Conservation (phyloP, 1,140 invertebrate genomes). For the Calliopsis andreniformis region DNA sequence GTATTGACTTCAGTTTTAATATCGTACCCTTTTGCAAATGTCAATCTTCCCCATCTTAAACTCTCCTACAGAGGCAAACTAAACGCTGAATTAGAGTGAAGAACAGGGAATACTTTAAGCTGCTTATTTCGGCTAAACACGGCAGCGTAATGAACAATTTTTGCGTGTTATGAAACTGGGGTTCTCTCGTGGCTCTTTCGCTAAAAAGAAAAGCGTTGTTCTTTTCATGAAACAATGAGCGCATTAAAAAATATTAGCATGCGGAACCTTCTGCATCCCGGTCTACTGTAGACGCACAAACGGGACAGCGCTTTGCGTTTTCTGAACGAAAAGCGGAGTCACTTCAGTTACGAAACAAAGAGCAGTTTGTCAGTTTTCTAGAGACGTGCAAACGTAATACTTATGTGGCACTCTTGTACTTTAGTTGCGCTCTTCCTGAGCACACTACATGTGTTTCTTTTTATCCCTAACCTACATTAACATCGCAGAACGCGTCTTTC, state of each 20-base stretch:
- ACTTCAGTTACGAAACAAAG: conserved; percentile 51
- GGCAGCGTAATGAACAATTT: neutral
- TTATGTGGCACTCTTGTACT: conserved; percentile 36
- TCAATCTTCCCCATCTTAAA: neutral
- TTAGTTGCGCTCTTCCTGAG: conserved; percentile 44
- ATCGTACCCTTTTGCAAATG: too few relatives aligned
- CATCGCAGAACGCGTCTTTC: conserved; percentile 46
- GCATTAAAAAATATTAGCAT: conserved; percentile 17
- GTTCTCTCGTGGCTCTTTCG: neutral
- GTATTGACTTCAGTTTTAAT: too few relatives aligned
- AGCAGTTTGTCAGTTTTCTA: conserved; percentile 44
- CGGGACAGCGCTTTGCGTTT: conserved; percentile 27
- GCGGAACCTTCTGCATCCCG: conserved; percentile 8
- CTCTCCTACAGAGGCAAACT: neutral
- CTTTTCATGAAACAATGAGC: conserved; percentile 29
- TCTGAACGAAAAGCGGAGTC: conserved; percentile 21
- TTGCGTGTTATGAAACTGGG: neutral
- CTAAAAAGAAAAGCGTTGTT: conserved; percentile 22
- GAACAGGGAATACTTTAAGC: neutral
- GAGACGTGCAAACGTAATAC: conserved; percentile 51
- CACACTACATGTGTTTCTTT: conserved; percentile 55
- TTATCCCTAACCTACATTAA: conserved; percentile 65
- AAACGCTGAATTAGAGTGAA: neutral
- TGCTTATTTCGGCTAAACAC: too few relatives aligned
- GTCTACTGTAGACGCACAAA: conserved; percentile 18